A percentile compares a stretch with the other conserved stretches of the same genome.
phyloP scores from a whole-genome alignment of 92 coral and sea anemone species.

The Siderastrea siderea region DNA sequence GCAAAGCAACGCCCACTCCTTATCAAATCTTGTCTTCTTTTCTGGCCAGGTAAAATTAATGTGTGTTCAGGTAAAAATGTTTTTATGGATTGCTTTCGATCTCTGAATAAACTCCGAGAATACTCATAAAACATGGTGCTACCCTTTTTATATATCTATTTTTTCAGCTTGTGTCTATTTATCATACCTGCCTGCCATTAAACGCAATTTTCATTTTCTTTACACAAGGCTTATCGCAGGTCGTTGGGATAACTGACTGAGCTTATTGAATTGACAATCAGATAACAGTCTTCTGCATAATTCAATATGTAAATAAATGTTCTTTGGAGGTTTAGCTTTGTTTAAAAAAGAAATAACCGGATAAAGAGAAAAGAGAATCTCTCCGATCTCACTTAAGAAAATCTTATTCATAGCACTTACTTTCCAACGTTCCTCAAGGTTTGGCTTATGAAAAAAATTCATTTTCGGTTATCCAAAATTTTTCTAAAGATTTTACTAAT shows the following conservation, averaged over 20 bases:
- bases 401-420: no score
- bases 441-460: no score
- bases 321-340: not conserved
- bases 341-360: not conserved
- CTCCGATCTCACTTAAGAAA: no score
- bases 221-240: not conserved
- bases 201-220: not conserved
- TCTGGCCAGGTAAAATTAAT: not conserved
- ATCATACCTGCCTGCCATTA: not conserved
- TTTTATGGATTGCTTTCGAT: not conserved
- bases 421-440: no score
- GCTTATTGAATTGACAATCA: not conserved
- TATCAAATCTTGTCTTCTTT: not conserved
- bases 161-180: not conserved
- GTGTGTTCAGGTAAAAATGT: not conserved
- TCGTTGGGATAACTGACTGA: not conserved
- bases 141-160: not conserved
- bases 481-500: no score
- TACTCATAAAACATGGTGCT: no score
- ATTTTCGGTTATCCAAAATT: no score
- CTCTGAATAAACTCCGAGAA: not conserved
- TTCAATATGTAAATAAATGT: not conserved
- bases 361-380: no score
- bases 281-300: not conserved
- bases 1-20: not conserved